Evolutionary conservation across 2,113 vertebrate genomes (phyloP), one percentile per base, ranked within the genome.

Genomic region (Vireo altiloquus): DNA sequence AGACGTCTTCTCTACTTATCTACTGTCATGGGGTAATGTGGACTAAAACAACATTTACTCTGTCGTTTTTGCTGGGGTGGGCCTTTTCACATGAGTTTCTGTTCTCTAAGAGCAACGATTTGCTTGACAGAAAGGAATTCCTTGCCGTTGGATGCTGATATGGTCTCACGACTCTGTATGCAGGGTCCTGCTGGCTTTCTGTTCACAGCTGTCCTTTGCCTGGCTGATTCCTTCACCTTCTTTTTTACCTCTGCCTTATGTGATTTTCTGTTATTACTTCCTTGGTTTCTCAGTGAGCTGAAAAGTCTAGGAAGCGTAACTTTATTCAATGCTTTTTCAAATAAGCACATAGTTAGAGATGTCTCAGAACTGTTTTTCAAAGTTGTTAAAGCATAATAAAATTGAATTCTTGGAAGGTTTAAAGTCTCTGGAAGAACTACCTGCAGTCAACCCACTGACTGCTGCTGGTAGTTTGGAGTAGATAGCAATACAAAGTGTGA

Each of bases 61-160:
- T 89, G 61, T 59, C 1, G 0, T 7, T 78, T 84, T 94, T 87
- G 60, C 77, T 87, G 7, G 64, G 22, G 40, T 72, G 39, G 37
- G 40, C 50, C 46, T 50, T 80, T 94, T 65, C 59, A 66, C 52
- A 59, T 70, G 30, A n/a, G 42, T 95, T 91, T 94, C 70, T 94
- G 47, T 47, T 70, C 28, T 90, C 46, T 79, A 69, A 80, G 63
- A 86, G 54, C 63, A 81, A 33, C 21, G 1, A 47, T 88, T 96
- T 86, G 40, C 64, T 52, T 93, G 75, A 83, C 10, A 5, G 83
- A 96, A 96, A 75, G 76, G 76, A 95, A 89, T 94, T 96, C 82
- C 72, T 88, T 86, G 39, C 63, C 17, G 52, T 19, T 19, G 2
- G 57, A 82, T 69, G 70, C 79, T 95, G 78, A 74, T 70, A 66